These are phyloP conservation scores for Cydia pomonella DNA, from an alignment of 1,140 invertebrate genomes.

Conservation along the genomic window DNA sequence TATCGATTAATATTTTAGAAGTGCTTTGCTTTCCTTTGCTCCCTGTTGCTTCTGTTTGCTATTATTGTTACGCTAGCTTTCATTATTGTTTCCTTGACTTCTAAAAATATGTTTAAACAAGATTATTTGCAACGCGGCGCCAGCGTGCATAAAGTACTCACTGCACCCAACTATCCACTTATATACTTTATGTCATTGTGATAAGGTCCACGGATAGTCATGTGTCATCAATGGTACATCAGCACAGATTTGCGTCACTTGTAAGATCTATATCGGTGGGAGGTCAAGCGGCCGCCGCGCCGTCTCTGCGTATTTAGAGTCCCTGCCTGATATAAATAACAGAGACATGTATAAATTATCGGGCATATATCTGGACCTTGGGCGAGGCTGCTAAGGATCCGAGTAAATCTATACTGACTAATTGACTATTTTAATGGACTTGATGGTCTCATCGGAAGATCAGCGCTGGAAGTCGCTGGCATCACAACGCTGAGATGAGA, in stretches of 20 bases:
- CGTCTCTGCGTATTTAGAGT: conserved; percentile 17
- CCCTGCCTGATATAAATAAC: background rate
- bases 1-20: background rate
- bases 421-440: too few species aligned
- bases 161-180: background rate
- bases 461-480: too few species aligned
- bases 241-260: conserved; percentile 14
- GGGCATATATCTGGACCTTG: background rate
- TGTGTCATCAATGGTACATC: background rate
- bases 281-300: conserved; percentile 20
- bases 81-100: conserved; percentile 1
- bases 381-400: too few species aligned
- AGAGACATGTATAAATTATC: background rate
- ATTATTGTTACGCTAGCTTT: too few species aligned
- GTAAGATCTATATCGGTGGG: conserved; percentile 9
- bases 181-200: background rate
- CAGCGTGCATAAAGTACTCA: background rate
- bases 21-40: too few species aligned
- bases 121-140: background rate
- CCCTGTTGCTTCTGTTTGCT: too few species aligned
- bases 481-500: too few species aligned
- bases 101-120: background rate
- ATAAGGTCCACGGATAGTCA: background rate
- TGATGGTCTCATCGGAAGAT: too few species aligned
- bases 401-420: too few species aligned